Evolutionary conservation across 2,113 vertebrate genomes (phyloP).

Genomic region (Dipodomys stephensi): DNA sequence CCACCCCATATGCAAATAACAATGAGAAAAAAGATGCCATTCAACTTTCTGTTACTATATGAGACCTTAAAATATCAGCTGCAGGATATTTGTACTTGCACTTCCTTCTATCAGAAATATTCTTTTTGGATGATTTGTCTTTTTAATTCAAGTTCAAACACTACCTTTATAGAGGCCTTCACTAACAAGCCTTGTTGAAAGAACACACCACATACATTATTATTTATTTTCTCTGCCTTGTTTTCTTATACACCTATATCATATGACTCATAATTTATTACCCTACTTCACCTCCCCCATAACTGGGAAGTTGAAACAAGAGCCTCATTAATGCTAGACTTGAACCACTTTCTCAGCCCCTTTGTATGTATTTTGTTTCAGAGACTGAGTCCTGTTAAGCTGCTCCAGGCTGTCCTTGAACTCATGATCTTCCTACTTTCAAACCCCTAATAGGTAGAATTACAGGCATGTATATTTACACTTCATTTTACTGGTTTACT

Average conservation of each 20-base stretch:
- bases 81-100: not conserved
- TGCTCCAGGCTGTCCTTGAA: no score
- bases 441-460: no score
- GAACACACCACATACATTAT: not conserved
- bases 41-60: not conserved
- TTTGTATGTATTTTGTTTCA: no score
- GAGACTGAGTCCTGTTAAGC: no score
- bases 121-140: not conserved
- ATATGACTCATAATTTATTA: not conserved
- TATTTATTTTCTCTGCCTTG: not conserved
- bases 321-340: no score
- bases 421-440: no score
- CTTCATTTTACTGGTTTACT: not conserved
- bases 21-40: not conserved
- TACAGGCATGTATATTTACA: no score
- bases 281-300: no score
- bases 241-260: not conserved
- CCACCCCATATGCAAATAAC: not conserved
- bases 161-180: not conserved
- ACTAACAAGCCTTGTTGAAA: not conserved
- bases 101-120: not conserved
- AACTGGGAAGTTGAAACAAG: no score
- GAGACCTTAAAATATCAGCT: not conserved
- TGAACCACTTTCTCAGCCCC: no score
- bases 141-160: not conserved